These are phyloP conservation scores for Erannis defoliaria DNA, from an alignment of 2,888 invertebrate genomes.

Conservation along the genomic window DNA sequence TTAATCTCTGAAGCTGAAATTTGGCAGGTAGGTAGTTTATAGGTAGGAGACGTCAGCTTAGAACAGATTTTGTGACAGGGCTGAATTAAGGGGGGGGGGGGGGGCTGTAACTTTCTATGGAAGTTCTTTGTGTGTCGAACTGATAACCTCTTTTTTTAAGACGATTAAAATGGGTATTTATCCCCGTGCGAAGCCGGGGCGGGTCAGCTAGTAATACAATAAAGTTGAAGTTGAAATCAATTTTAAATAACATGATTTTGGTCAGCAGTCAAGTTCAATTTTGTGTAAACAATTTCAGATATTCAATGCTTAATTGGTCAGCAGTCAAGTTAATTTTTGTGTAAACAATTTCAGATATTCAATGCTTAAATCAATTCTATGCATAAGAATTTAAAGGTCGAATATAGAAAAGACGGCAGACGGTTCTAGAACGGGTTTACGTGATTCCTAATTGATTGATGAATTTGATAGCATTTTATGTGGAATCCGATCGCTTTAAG, in stretches of 20 bases:
- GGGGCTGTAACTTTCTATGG: too few species aligned
- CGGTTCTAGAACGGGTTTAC: conserved; percentile 40
- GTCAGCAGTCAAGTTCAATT: conserved; percentile 5
- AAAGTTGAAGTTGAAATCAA: too few species aligned
- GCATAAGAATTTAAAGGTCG: conserved; percentile 4
- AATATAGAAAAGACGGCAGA: conserved; percentile 29
- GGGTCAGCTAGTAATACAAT: too few species aligned
- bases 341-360: conserved; percentile 5
- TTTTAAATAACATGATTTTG: not conserved
- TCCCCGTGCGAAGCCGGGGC: too few species aligned
- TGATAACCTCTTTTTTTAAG: too few species aligned
- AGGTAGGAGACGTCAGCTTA: too few species aligned
- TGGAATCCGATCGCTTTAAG: conserved; percentile 40
- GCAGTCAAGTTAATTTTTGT: conserved; percentile 3
- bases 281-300: conserved; percentile 2
- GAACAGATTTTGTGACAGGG: too few species aligned
- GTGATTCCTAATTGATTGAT: conserved; percentile 48
- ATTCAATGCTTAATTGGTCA: not conserved
- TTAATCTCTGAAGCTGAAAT: too few species aligned
- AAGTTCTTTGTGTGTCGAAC: too few species aligned
- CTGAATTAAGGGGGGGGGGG: too few species aligned
- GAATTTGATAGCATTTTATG: conserved; percentile 39
- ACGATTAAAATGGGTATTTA: too few species aligned
- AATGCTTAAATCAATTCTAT: conserved; percentile 12
- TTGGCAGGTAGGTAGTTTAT: too few species aligned